These are phyloP conservation scores for Diloba caeruleocephala DNA, from an alignment of 2,888 invertebrate species.

Conservation along the genomic window DNA sequence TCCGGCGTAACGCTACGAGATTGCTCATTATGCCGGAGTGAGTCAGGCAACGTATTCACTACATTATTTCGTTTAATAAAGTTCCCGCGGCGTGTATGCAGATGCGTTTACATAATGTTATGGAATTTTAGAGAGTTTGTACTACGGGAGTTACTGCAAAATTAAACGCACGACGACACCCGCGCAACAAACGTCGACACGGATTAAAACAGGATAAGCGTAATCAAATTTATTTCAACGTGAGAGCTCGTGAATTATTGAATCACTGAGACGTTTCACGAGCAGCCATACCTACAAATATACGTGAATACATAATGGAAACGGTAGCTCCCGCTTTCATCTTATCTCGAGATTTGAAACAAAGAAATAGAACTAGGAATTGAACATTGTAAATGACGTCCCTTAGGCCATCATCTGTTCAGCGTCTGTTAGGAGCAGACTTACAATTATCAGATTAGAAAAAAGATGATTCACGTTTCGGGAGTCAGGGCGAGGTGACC, in stretches of 20 bases:
- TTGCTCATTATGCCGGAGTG: constrained; percentile 71
- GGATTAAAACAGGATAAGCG: constrained; percentile 52
- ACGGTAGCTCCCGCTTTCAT: neutral
- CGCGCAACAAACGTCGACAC: constrained; percentile 30
- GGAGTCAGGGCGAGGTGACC: neutral
- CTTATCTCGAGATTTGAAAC: neutral
- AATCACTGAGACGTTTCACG: constrained; percentile 30
- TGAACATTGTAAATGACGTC: constrained; percentile 1
- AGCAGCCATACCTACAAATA: neutral
- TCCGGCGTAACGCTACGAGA: constrained; percentile 63
- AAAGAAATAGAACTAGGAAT: constrained; percentile 2
- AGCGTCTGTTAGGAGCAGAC: constrained; percentile 9
- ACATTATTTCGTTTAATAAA: constrained; percentile 80
- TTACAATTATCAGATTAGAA: constrained; percentile 21
- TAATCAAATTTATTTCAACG: constrained; percentile 55
- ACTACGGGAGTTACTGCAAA: constrained; percentile 31
- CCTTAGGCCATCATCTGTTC: constrained; percentile 12
- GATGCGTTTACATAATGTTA: constrained; percentile 70
- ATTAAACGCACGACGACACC: constrained; percentile 45
- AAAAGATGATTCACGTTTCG: constrained; percentile 32
- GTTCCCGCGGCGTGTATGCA: constrained; percentile 64
- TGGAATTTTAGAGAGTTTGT: constrained; percentile 53
- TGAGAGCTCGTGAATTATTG: constrained; percentile 52
- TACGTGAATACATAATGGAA: neutral
- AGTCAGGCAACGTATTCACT: constrained; percentile 66